Base-by-base conservation (phyloP, 2,888 invertebrate genomes). In the Urechis unicinctus region DNA sequence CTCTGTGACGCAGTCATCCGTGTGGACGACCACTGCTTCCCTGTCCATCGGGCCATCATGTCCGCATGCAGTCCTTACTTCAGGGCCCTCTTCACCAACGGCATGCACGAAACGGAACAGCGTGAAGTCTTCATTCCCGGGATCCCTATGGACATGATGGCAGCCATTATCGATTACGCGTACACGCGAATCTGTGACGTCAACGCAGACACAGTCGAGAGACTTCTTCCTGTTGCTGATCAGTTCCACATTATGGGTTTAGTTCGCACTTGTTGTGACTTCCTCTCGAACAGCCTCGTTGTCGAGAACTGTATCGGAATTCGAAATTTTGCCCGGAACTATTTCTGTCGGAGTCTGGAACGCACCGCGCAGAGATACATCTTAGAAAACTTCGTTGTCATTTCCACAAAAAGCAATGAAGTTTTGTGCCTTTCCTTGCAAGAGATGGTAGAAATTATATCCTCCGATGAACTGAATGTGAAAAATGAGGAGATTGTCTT, bases 11-110 rank as follows among this genome's bases (percentile, higher is more conserved):
- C 91, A 3, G 85, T 87, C 42, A 83, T 88, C 62, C 84, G 89
- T 55, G 87, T 89, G 67, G 91, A 91, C 75, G 89, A 88, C 58
- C 85, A 86, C 52, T 82, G 83, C 61, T 90, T 91, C 73, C 87
- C 88, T 42, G 88, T 93, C 53, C 93, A 94, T 79, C 85, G 76
- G n/a, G 72, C 72, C 55, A 73, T 77, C 56, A 62, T 76, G 68
- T 73, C 74, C 1, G 87, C 91, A 55, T 90, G 91, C 80, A 93
- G 93, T 73, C 86, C 88, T 43, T 94, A 92, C 80, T 94, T 94
- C 80, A 87, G 90, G 77, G 87, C 89, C 46, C 79, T 91, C 31
- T 91, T 91, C 76, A 91, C 90, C 52, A 90, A 89, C 60, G 85
- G 86, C 17, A 79, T 90, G 64, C 53, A 60, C 47, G 63, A 66